Percentiles rank a stretch among this genome's conserved stretches.
Conservation (phyloP, 2,888 invertebrate species). For the Chloromyia formosa region DNA sequence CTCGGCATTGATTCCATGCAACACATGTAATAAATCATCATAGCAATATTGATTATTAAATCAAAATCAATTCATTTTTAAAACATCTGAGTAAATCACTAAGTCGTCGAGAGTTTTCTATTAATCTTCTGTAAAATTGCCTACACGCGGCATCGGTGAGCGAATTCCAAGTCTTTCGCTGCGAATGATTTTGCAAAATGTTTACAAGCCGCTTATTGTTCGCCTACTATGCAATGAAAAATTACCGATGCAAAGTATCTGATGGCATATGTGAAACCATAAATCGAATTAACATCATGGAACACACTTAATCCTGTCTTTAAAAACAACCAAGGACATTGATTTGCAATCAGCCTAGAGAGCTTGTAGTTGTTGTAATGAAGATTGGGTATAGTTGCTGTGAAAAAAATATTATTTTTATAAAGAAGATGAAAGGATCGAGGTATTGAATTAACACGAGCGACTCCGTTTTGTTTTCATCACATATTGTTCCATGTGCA, state of each 20-base stretch:
- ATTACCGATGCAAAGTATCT: conserved; percentile 14
- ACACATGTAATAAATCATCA: conserved; percentile 11
- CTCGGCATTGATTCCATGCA: neutral
- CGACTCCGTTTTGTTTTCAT: no score
- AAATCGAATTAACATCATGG: conserved; percentile 29
- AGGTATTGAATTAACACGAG: no score
- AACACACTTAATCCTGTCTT: conserved; percentile 15
- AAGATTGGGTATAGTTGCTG: no score
- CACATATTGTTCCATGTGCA: no score
- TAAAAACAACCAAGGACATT: conserved; percentile 27
- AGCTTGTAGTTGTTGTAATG: no score
- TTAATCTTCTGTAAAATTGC: conserved; percentile 1
- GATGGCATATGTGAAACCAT: conserved; percentile 29
- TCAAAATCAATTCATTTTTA: neutral
- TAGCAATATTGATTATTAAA: conserved; percentile 21
- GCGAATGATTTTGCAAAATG: conserved; percentile 1
- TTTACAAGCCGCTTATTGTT: conserved; percentile 5
- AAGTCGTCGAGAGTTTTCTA: conserved; percentile 4
- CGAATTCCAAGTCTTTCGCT: neutral
- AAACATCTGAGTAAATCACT: neutral
- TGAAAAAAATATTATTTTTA: no score
- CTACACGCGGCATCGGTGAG: neutral
- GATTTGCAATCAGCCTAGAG: conserved; percentile 15
- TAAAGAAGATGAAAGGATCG: no score
- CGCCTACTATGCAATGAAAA: neutral